Conservation (phyloP, 1,140 invertebrate genomes). For the Fopius arisanus region DNA sequence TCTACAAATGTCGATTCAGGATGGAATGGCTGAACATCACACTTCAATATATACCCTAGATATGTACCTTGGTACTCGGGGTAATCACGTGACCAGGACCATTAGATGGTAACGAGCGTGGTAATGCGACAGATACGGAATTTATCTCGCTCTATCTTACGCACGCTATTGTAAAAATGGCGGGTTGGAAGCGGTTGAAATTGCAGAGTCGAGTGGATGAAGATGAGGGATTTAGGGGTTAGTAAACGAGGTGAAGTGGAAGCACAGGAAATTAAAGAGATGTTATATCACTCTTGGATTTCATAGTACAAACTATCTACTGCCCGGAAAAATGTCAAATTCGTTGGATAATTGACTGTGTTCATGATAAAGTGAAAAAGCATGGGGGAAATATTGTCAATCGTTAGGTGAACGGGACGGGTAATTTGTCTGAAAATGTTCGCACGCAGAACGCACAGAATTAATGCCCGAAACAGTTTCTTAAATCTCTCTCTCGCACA, state of each 20-base stretch:
- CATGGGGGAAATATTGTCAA: too few species aligned
- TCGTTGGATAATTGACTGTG: too few species aligned
- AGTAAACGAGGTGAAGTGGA: neutral
- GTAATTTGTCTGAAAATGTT: too few species aligned
- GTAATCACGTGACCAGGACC: slow-evolving; percentile 19
- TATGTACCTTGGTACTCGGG: neutral
- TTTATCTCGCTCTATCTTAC: slow-evolving; percentile 11
- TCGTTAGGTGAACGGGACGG: too few species aligned
- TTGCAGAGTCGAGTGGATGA: neutral
- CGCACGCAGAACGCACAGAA: too few species aligned
- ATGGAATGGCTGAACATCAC: neutral
- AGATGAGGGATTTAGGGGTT: neutral
- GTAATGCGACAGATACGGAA: slow-evolving; percentile 17
- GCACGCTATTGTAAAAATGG: slow-evolving; percentile 3
- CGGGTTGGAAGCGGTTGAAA: neutral
- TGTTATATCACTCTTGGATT: too few species aligned
- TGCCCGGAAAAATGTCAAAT: too few species aligned
- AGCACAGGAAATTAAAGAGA: neutral
- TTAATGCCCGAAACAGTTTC: too few species aligned
- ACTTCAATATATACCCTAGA: neutral
- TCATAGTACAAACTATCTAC: too few species aligned
- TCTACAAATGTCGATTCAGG: neutral
- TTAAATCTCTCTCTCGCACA: too few species aligned
- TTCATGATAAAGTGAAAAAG: too few species aligned
- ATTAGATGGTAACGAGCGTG: slow-evolving; percentile 24